These are phyloP conservation scores for Microplitis mediator DNA, from an alignment of 1,140 invertebrate genomes.

Conservation along the genomic window DNA sequence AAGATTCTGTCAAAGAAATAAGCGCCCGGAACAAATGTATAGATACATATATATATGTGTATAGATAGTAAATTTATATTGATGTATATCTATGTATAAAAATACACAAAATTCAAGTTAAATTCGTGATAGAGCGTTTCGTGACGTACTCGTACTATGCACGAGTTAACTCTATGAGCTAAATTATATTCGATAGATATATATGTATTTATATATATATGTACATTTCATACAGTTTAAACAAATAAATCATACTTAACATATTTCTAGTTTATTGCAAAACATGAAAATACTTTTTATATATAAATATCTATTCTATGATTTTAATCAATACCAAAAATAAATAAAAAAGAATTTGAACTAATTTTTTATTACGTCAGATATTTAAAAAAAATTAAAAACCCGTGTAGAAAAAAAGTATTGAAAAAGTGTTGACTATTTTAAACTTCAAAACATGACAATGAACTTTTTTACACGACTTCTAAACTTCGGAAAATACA, in stretches of 20 bases:
- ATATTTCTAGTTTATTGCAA: too few relatives aligned
- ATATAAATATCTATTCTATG: too few relatives aligned
- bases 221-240: background rate
- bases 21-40: background rate
- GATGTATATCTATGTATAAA: background rate
- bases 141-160: constrained; percentile 14
- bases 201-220: background rate
- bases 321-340: too few relatives aligned
- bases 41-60: background rate
- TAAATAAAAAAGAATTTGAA: too few relatives aligned
- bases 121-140: constrained; percentile 27
- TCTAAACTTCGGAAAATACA: too few relatives aligned
- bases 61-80: background rate
- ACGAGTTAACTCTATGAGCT: constrained; percentile 1
- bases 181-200: background rate
- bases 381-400: too few relatives aligned
- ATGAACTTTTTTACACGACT: too few relatives aligned
- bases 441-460: too few relatives aligned
- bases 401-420: too few relatives aligned
- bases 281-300: background rate
- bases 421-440: too few relatives aligned
- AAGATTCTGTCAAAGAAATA: background rate
- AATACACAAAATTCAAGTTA: background rate
- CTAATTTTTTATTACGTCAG: too few relatives aligned
- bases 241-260: background rate